Percentiles rank a stretch among this genome's conserved stretches.
phyloP scores from a whole-genome alignment of 2,888 invertebrate species.

The Gastrophysa polygoni region DNA sequence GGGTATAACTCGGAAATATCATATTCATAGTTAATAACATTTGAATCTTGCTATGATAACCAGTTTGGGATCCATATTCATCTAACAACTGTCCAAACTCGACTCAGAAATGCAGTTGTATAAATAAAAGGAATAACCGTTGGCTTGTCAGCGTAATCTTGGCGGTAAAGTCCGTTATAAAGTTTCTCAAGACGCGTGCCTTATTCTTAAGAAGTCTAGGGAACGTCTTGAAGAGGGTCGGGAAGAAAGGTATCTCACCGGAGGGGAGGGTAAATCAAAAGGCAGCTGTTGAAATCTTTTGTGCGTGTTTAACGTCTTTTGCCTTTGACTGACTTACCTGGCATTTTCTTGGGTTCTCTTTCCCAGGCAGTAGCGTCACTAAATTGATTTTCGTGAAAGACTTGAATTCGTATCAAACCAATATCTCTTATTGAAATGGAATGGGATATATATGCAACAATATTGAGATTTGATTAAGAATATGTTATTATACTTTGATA shows the following conservation, averaged over 20 bases:
- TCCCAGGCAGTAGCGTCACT: slow-evolving; percentile 14
- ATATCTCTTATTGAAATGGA: neutral
- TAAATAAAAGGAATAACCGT: slow-evolving; percentile 33
- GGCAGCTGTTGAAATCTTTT: slow-evolving; percentile 53
- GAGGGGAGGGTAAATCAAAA: slow-evolving; percentile 56
- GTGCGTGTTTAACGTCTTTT: slow-evolving; percentile 52
- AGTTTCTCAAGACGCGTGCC: slow-evolving; percentile 42
- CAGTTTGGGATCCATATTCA: too few species aligned
- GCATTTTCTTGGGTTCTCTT: slow-evolving; percentile 25
- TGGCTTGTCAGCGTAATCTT: slow-evolving; percentile 27
- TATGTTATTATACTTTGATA: too few species aligned
- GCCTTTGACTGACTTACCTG: slow-evolving; percentile 45
- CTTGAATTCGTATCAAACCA: neutral
- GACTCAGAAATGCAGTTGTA: slow-evolving; percentile 20
- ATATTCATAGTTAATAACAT: too few species aligned
- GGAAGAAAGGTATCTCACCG: slow-evolving; percentile 47
- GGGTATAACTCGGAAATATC: too few species aligned
- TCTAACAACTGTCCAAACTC: neutral
- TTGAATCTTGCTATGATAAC: too few species aligned
- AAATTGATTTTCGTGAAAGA: neutral
- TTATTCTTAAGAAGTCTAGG: slow-evolving; percentile 51
- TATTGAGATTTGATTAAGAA: too few species aligned
- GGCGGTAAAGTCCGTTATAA: slow-evolving; percentile 40
- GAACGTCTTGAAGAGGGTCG: slow-evolving; percentile 49
- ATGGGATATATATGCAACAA: too few species aligned